A percentile compares a stretch with the other conserved stretches of the same genome.
Conservation (phyloP, 1,140 invertebrate species). For the Wasmannia auropunctata region DNA sequence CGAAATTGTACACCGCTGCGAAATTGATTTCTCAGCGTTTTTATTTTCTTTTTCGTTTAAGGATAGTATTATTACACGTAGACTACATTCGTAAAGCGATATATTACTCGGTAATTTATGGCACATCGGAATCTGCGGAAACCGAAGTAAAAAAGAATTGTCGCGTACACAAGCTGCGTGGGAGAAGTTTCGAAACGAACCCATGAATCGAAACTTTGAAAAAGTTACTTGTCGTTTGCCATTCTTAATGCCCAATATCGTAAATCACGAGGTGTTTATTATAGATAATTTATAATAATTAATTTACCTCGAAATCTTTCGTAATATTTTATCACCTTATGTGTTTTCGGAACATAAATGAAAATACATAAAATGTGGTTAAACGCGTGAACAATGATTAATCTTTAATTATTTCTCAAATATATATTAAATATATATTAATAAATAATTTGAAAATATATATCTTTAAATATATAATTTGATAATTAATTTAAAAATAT, state of each 20-base stretch:
- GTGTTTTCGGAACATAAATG: not conserved
- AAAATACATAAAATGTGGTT: not conserved
- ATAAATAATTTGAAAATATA: too few relatives aligned
- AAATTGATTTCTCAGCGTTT: slow-evolving; percentile 25
- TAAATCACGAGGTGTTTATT: not conserved
- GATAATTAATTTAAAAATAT: too few relatives aligned
- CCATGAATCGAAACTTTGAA: not conserved
- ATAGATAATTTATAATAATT: not conserved
- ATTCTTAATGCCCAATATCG: not conserved
- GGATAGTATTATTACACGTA: slow-evolving; percentile 47
- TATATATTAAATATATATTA: too few relatives aligned
- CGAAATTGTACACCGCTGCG: slow-evolving; percentile 28
- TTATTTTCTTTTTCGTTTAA: not conserved
- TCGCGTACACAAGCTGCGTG: not conserved
- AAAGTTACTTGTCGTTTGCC: not conserved
- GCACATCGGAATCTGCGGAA: slow-evolving; percentile 25
- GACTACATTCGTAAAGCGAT: slow-evolving; percentile 7
- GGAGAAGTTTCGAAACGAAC: not conserved
- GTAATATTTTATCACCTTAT: not conserved
- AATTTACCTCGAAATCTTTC: not conserved
- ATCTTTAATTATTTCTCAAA: not conserved
- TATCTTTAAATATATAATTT: too few relatives aligned
- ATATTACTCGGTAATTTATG: slow-evolving; percentile 35
- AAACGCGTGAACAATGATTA: not conserved
- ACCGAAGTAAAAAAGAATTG: slow-evolving; percentile 7